Base-by-base conservation (phyloP, 2,797 vertebrate species). In the Dermochelys coriacea region DNA sequence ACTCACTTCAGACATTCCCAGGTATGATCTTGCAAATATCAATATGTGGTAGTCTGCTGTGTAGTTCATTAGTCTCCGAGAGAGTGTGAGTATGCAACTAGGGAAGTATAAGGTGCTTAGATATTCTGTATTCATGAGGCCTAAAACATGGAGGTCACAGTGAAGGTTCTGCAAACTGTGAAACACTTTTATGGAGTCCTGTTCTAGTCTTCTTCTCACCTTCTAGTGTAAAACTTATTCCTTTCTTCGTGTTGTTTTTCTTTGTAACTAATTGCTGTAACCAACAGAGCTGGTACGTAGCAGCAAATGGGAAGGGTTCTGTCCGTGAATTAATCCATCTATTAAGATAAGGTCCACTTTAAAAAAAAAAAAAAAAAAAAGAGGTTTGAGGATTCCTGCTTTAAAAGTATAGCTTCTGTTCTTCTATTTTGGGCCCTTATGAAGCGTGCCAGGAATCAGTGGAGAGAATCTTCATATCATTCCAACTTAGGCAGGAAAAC, bases 1-100 rank as follows among this genome's bases (percentile, higher is more conserved):
- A 98, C 98, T 21, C 99, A 99, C 93, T 99, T 99, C 94, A 98
- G 95, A 80, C 99, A 98, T 93, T 99, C 99, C 0, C 99, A 99
- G 99, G 99, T 99, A 97, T 80, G 84, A 84, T 61, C 25, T 59
- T 79, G 80, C 59, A 79, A 54, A 77, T 51, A 3, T 1, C 34
- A 29, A 19, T 12, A 12, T 57, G 25, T 47, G 9, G 27, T 47
- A 21, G 6, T 37, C 5, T 31, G 0, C 21, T 52, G 21, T 10
- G 19, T 47, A 51, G n/a, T 23, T 49, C 0, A 0, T 64, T 50
- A 1, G 55, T 93, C 82, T 54, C 61, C n/a, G 14, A 74, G 79
- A 77, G 25, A 3, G 21, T 21, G 45, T 18, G 51, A 18, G 10
- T 27, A 45, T 64, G 54, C 25, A 5, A 5, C 12, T 52, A 5